These are phyloP conservation scores for Ennomos erosarius DNA, from an alignment of 2,888 invertebrate species.

Conservation along the genomic window DNA sequence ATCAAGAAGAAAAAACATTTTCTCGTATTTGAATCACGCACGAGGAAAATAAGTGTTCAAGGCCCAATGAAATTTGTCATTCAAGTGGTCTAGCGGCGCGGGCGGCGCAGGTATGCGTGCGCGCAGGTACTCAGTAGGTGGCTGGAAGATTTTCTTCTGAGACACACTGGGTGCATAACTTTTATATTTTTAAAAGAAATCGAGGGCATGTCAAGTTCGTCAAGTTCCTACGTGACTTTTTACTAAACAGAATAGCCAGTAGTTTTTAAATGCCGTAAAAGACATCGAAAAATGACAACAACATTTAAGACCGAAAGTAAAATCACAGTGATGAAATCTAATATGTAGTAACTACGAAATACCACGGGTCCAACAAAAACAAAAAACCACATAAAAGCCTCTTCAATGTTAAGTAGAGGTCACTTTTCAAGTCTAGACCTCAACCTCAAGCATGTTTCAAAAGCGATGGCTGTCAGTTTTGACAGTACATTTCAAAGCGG, in stretches of 20 bases:
- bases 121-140: slow-evolving; percentile 64
- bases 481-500: slow-evolving; percentile 39
- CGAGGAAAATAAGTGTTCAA: slow-evolving; percentile 80
- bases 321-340: too few species aligned
- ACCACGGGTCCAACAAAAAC: background rate
- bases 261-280: too few species aligned
- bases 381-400: background rate
- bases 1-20: slow-evolving; percentile 40
- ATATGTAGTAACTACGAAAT: too few species aligned
- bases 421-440: slow-evolving; percentile 37
- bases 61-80: slow-evolving; percentile 82
- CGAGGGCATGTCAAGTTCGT: too few species aligned
- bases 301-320: too few species aligned
- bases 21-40: slow-evolving; percentile 75
- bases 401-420: slow-evolving; percentile 26
- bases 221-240: too few species aligned
- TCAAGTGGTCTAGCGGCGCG: slow-evolving; percentile 61
- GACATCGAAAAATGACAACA: too few species aligned
- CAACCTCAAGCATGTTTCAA: slow-evolving; percentile 25
- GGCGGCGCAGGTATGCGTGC: slow-evolving; percentile 47
- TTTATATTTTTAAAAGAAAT: too few species aligned
- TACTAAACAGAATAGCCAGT: too few species aligned
- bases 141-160: slow-evolving; percentile 67
- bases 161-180: slow-evolving; percentile 55
- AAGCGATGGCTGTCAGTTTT: slow-evolving; percentile 39